A percentile compares a stretch with the other conserved stretches of the same genome.
Conservation (phyloP, 2,113 vertebrate genomes). For the Scartelaos histophorus region DNA sequence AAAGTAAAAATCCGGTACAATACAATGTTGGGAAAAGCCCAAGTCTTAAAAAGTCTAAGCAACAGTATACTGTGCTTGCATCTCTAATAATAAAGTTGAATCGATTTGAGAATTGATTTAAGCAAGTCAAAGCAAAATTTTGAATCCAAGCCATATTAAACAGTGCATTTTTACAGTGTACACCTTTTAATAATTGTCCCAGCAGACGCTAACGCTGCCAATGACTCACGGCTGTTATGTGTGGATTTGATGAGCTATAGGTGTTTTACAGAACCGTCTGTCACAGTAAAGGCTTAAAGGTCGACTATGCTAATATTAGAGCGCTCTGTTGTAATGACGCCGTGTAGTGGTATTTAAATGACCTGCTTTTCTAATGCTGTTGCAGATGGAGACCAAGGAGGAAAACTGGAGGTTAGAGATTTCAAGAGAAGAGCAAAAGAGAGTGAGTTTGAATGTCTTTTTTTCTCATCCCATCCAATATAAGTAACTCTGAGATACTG, state of each 20-base stretch:
- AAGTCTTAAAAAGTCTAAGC: no score
- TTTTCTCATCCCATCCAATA: no score
- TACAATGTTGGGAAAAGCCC: no score
- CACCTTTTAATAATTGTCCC: slow-evolving; percentile 51
- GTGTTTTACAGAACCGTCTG: slow-evolving; percentile 51
- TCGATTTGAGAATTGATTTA: no score
- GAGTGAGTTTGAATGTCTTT: slow-evolving; percentile 79
- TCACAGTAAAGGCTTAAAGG: slow-evolving; percentile 31
- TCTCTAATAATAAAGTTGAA: no score
- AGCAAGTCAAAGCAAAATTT: background rate
- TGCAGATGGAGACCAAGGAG: slow-evolving; percentile 85
- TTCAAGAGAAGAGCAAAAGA: slow-evolving; percentile 90
- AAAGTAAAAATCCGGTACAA: no score
- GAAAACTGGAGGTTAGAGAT: slow-evolving; percentile 86
- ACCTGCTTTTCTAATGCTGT: slow-evolving; percentile 41
- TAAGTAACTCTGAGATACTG: no score
- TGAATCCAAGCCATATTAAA: no score
- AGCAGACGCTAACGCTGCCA: slow-evolving; percentile 16
- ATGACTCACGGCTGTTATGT: slow-evolving; percentile 60
- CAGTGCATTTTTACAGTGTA: background rate
- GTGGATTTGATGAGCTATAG: slow-evolving; percentile 51
- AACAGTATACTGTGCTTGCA: no score
- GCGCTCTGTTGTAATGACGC: slow-evolving; percentile 18
- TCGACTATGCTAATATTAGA: slow-evolving; percentile 43
- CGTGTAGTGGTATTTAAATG: slow-evolving; percentile 31